Evolutionary conservation across 2,888 invertebrate species (phyloP).

Genomic region (Ptycholaimellus sp.): DNA sequence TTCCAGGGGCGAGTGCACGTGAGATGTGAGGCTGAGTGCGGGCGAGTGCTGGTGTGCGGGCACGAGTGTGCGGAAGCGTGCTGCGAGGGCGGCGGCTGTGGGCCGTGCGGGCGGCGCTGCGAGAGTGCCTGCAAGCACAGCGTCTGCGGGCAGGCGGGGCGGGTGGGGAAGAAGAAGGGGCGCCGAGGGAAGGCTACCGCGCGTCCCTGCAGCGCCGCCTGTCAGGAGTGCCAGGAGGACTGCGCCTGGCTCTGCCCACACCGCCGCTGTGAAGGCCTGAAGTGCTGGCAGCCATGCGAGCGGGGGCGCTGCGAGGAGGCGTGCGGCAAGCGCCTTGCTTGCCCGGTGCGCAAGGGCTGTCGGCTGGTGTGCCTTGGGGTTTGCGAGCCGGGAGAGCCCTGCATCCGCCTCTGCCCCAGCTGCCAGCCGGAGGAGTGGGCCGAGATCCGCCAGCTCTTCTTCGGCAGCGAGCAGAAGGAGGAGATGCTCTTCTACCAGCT

Average conservation of each 20-base stretch:
- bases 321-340: conserved; percentile 25
- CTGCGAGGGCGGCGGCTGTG: conserved; percentile 16
- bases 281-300: conserved; percentile 26
- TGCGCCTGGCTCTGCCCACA: too few species aligned
- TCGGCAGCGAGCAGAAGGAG: conserved; percentile 34
- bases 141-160: too few species aligned
- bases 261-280: too few species aligned
- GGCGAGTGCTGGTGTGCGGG: conserved; percentile 37
- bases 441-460: conserved; percentile 19
- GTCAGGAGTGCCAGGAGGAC: too few species aligned
- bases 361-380: conserved; percentile 40
- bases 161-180: too few species aligned
- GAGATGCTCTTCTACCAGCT: conserved; percentile 28
- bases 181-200: too few species aligned
- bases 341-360: conserved; percentile 27
- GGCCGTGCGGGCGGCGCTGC: conserved; percentile 29
- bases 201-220: too few species aligned
- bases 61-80: conserved; percentile 27
- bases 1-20: conserved; percentile 39
- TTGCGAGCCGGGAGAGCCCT: conserved; percentile 46
- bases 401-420: conserved; percentile 37
- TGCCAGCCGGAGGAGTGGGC: conserved; percentile 30
- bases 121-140: conserved; percentile 33
- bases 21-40: conserved; percentile 37
- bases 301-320: conserved; percentile 23